These are phyloP conservation scores for Esox lucius DNA, from an alignment of 2,797 vertebrate species.

Conservation along the genomic window DNA sequence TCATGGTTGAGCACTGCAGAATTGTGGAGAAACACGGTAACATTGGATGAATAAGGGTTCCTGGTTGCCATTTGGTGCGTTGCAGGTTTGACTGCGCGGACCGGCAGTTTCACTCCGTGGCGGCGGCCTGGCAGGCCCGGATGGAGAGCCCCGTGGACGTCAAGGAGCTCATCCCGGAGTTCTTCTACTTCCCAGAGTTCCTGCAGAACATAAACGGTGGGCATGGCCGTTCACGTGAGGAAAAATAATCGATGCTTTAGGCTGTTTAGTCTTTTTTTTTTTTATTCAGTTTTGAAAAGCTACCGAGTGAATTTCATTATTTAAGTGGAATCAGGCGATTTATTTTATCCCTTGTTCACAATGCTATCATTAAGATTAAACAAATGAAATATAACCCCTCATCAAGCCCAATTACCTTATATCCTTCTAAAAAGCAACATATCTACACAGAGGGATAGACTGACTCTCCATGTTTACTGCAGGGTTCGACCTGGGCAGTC, in stretches of 20 bases:
- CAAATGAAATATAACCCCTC: not conserved
- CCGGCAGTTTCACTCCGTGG: slow-evolving; percentile 94
- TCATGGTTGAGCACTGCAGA: too few relatives aligned
- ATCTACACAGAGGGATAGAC: not conserved
- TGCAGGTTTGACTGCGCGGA: slow-evolving; percentile 94
- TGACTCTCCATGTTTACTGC: slow-evolving; percentile 13
- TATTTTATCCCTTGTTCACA: not conserved
- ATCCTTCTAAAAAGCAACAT: not conserved
- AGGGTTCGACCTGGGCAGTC: slow-evolving; percentile 91
- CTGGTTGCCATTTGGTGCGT: not conserved
- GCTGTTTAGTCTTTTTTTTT: not conserved
- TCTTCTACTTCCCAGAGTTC: slow-evolving; percentile 96
- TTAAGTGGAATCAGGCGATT: not conserved
- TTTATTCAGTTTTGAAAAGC: not conserved
- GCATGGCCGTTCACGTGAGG: not conserved
- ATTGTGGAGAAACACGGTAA: too few relatives aligned
- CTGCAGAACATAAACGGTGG: slow-evolving; percentile 92
- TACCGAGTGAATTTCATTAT: not conserved
- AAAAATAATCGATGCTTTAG: too few relatives aligned
- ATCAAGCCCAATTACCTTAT: not conserved
- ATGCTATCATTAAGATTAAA: not conserved
- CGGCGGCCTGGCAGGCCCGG: slow-evolving; percentile 93
- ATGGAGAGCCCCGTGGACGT: slow-evolving; percentile 96
- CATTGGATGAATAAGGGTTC: not conserved
- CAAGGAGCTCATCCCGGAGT: slow-evolving; percentile 97